phyloP scores from a whole-genome alignment of 2,888 invertebrate species.

The Ramazzottius varieornatus region DNA sequence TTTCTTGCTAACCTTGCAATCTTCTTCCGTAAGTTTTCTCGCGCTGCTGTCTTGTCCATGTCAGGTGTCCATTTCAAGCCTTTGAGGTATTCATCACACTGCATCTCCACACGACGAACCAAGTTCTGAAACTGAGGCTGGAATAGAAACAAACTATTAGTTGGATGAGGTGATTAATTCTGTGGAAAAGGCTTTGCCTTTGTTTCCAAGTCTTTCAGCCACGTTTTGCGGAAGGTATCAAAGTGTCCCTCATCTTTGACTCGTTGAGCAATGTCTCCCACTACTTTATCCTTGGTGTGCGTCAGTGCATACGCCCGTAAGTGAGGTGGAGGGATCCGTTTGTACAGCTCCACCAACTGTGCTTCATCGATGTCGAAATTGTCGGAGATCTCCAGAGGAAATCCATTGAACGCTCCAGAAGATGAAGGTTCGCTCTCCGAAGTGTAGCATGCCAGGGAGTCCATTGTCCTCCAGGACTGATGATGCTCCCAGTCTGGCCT shows the following conservation, averaged over 20 bases:
- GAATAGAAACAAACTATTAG: background rate
- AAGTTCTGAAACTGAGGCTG: slow-evolving; percentile 1
- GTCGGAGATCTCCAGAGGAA: background rate
- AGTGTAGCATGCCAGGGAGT: too few relatives aligned
- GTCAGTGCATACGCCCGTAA: background rate
- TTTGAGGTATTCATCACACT: background rate
- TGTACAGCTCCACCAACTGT: background rate
- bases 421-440: too few relatives aligned
- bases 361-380: background rate
- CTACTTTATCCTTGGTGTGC: background rate
- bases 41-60: background rate
- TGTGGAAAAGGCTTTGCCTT: background rate
- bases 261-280: background rate
- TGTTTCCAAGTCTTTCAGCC: slow-evolving; percentile 2
- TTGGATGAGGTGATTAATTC: background rate
- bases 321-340: background rate
- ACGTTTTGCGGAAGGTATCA: background rate
- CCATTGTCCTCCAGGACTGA: too few relatives aligned
- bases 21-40: background rate
- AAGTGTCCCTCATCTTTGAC: background rate
- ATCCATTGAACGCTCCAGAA: too few relatives aligned
- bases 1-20: background rate
- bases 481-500: too few relatives aligned
- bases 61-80: background rate
- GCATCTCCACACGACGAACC: background rate